A percentile compares a stretch with the other conserved stretches of the same genome.
These are phyloP conservation scores for Glaucopsyche alexis DNA, from an alignment of 2,888 invertebrate genomes.

Conservation along the genomic window DNA sequence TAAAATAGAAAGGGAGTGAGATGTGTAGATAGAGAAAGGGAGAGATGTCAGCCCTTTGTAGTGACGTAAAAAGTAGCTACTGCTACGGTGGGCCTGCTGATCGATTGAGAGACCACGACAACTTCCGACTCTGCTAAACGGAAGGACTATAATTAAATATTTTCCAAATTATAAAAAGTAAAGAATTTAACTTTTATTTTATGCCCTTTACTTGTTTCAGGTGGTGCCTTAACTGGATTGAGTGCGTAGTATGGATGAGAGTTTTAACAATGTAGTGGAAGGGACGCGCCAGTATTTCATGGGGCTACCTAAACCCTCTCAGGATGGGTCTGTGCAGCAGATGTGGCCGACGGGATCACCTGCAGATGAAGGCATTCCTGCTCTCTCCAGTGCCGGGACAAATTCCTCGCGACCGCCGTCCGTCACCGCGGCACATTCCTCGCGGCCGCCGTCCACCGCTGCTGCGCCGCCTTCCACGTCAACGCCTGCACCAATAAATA, in stretches of 20 bases:
- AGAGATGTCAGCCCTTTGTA: too few species aligned
- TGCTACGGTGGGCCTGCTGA: too few species aligned
- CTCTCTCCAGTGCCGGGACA: slow-evolving; percentile 68
- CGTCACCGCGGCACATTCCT: slow-evolving; percentile 65
- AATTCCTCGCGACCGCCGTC: slow-evolving; percentile 75
- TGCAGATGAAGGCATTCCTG: slow-evolving; percentile 65
- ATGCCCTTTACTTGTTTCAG: slow-evolving; percentile 46
- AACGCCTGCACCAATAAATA: slow-evolving; percentile 57
- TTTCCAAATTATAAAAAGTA: not conserved
- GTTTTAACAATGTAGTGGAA: slow-evolving; percentile 89
- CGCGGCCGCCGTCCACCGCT: slow-evolving; percentile 75
- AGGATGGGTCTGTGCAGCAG: slow-evolving; percentile 61
- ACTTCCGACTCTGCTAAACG: too few species aligned
- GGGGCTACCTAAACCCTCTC: slow-evolving; percentile 84
- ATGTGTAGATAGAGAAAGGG: too few species aligned
- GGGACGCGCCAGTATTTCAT: slow-evolving; percentile 91
- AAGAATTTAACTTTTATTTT: slow-evolving; percentile 5
- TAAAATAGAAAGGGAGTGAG: too few species aligned
- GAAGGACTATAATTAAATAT: too few species aligned
- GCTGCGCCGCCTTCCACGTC: slow-evolving; percentile 60
- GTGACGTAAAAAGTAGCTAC: too few species aligned
- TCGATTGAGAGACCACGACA: too few species aligned
- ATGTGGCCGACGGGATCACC: slow-evolving; percentile 61
- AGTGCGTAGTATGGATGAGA: slow-evolving; percentile 85
- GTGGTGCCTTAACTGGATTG: slow-evolving; percentile 52